These are phyloP conservation scores for Octonoba sinensis DNA, from an alignment of 2,888 invertebrate genomes.

Conservation along the genomic window DNA sequence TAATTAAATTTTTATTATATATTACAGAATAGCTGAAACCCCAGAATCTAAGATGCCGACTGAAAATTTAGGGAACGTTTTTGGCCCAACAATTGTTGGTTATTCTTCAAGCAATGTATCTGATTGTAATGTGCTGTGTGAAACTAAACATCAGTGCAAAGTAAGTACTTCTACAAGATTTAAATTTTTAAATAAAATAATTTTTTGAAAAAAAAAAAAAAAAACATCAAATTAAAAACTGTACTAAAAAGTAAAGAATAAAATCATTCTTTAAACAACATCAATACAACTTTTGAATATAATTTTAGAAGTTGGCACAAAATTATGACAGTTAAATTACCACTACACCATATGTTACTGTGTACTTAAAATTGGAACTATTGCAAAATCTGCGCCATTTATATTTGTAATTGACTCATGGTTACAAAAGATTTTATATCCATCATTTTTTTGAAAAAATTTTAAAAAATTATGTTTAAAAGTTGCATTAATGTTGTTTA, in stretches of 20 bases:
- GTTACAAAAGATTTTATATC: too few species aligned
- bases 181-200: not conserved
- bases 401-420: too few species aligned
- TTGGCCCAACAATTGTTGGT: constrained; percentile 95
- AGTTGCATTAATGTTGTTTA: too few species aligned
- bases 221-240: not conserved
- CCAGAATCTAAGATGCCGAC: constrained; percentile 92
- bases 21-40: constrained; percentile 82
- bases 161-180: constrained; percentile 25
- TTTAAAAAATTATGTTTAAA: too few species aligned
- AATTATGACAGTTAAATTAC: too few species aligned
- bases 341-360: too few species aligned
- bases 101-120: constrained; percentile 78
- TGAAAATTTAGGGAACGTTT: constrained; percentile 88
- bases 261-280: too few species aligned
- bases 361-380: too few species aligned
- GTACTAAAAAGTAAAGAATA: not conserved
- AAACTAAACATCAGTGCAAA: constrained; percentile 61
- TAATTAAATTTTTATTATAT: not conserved
- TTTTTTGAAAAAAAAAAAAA: not conserved
- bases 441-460: too few species aligned
- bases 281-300: too few species aligned
- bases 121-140: constrained; percentile 42
- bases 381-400: too few species aligned
- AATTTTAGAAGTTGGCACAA: too few species aligned